Conservation (phyloP, 2,113 vertebrate genomes). For the Leiothrix lutea region DNA sequence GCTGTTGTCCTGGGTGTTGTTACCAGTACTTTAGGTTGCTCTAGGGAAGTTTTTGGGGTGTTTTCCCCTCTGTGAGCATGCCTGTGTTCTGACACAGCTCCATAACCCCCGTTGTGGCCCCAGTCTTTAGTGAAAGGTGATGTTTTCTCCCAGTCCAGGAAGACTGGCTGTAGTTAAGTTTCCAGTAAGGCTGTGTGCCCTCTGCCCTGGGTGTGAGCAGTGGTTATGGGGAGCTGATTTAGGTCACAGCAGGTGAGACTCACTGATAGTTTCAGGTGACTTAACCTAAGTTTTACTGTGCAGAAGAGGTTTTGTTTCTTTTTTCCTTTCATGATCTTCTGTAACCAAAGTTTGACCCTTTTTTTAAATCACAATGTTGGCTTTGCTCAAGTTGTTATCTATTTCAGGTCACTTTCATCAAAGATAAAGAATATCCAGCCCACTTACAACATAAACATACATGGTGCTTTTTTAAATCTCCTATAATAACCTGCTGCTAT, state of each 20-base stretch:
- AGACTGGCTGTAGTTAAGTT: background rate
- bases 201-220: background rate
- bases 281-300: background rate
- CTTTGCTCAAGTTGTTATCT: background rate
- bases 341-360: background rate
- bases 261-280: background rate
- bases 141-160: background rate
- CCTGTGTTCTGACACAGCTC: background rate
- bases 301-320: background rate
- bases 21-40: background rate
- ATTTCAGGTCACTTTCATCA: background rate
- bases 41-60: background rate
- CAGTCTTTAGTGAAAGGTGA: fast-evolving
- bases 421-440: background rate
- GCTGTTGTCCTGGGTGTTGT: background rate
- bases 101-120: background rate
- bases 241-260: background rate
- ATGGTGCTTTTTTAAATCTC: fast-evolving
- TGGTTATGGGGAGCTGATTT: background rate
- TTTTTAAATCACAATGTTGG: background rate
- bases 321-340: background rate
- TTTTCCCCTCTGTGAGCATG: background rate
- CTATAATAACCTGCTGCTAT: background rate
- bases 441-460: background rate
- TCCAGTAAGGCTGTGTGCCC: background rate